Evolutionary conservation across 1,140 invertebrate species (phyloP).

Genomic region (Diprion similis): DNA sequence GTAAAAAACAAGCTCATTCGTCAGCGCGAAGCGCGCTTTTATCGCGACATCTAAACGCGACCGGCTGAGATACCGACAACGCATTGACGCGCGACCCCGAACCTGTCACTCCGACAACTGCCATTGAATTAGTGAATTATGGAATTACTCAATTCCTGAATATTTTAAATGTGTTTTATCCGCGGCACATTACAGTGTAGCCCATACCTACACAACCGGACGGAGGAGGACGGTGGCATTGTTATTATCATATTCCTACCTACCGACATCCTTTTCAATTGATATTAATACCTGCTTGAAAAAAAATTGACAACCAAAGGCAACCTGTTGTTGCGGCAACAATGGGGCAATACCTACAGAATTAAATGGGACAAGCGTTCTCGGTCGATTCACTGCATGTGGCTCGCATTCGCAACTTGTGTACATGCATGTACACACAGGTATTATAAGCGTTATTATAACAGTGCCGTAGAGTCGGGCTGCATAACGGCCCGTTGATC

Average conservation of each 20-base stretch:
- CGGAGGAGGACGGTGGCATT: not conserved
- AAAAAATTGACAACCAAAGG: not conserved
- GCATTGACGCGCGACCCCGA: not conserved
- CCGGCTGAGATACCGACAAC: not conserved
- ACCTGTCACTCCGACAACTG: not conserved
- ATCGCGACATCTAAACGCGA: not conserved
- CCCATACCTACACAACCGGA: not conserved
- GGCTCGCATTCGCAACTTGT: not conserved
- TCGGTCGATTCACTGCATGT: not conserved
- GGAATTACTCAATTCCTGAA: conserved; percentile 2
- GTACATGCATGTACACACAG: too few relatives aligned
- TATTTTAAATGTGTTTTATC: not conserved
- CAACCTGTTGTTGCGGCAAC: too few relatives aligned
- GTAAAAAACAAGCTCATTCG: not conserved
- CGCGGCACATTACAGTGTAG: not conserved
- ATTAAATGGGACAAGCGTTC: not conserved
- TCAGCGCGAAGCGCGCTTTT: too few relatives aligned
- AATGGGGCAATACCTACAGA: not conserved
- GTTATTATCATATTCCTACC: not conserved
- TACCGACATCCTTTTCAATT: not conserved
- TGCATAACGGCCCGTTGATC: not conserved
- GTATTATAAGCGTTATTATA: too few relatives aligned
- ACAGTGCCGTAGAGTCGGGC: too few relatives aligned
- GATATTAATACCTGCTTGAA: not conserved
- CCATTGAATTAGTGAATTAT: conserved; percentile 2